Evolutionary conservation across 2,113 vertebrate genomes (phyloP).

Genomic region (Chaenocephalus aceratus): DNA sequence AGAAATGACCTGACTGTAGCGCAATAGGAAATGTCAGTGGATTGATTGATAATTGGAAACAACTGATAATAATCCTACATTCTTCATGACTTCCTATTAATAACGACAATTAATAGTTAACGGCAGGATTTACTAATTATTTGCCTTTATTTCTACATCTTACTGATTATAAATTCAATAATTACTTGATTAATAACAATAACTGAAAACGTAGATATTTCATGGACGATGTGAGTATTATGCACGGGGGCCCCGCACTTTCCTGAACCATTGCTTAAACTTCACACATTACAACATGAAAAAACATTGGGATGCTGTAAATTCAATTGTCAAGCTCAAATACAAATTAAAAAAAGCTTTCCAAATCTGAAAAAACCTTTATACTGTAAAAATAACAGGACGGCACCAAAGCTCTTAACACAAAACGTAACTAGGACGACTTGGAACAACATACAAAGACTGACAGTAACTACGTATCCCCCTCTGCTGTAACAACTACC

Average conservation of each 20-base stretch:
- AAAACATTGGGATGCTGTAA: slow-evolving; percentile 1
- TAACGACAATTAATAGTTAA: not conserved
- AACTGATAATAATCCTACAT: too few relatives aligned
- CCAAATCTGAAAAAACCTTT: not conserved
- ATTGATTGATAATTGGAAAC: too few relatives aligned
- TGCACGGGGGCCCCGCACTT: not conserved
- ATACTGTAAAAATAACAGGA: not conserved
- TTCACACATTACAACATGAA: not conserved
- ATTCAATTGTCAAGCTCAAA: slow-evolving; percentile 11
- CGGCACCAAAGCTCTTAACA: too few relatives aligned
- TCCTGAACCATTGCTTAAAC: too few relatives aligned
- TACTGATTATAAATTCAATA: not conserved
- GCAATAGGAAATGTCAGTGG: too few relatives aligned
- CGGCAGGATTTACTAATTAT: not conserved
- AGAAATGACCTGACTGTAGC: too few relatives aligned
- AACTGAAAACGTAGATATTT: not conserved
- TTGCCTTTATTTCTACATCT: not conserved
- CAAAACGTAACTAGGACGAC: not conserved
- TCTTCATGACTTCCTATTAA: too few relatives aligned
- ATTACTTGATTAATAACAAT: too few relatives aligned
- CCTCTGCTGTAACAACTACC: slow-evolving; percentile 15
- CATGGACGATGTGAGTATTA: not conserved
- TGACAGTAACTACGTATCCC: not conserved
- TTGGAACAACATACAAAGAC: not conserved
- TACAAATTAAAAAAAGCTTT: too few relatives aligned